phyloP scores from a whole-genome alignment of 2,888 invertebrate genomes.

The Chelonus formosanus region DNA sequence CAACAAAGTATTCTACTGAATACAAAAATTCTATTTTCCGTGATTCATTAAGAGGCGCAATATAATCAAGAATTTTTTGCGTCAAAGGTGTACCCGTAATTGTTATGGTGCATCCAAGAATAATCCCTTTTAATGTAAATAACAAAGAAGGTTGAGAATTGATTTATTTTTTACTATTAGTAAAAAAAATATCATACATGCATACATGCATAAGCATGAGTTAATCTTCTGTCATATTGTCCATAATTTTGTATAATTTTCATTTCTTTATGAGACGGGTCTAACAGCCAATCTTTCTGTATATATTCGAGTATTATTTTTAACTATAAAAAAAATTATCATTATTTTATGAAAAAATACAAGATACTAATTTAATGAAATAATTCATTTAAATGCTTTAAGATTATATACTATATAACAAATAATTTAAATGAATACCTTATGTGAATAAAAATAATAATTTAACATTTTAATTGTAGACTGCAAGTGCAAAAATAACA shows the following conservation, averaged over 20 bases:
- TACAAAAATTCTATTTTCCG: constrained; percentile 21
- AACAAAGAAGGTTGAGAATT: neutral
- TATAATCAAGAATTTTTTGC: constrained; percentile 26
- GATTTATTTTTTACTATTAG: neutral
- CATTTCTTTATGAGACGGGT: neutral
- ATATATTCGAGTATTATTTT: constrained; percentile 15
- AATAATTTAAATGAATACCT: constrained; percentile 9
- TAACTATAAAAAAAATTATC: neutral
- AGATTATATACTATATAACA: neutral
- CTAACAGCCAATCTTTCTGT: constrained; percentile 10
- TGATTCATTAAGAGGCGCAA: constrained; percentile 28
- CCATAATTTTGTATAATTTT: constrained; percentile 9
- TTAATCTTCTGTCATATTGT: constrained; percentile 3
- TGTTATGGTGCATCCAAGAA: constrained; percentile 16
- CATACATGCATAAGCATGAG: constrained; percentile 24
- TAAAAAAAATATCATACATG: neutral
- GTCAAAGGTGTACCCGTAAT: constrained; percentile 17
- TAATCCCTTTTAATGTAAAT: constrained; percentile 17
- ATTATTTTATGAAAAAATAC: neutral
- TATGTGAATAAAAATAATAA: constrained; percentile 16
- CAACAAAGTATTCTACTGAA: constrained; percentile 30
- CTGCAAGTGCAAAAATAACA: constrained; percentile 18
- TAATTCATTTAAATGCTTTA: neutral
- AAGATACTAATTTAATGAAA: neutral
- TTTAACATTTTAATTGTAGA: constrained; percentile 16